Evolutionary conservation across 1,140 invertebrate genomes (phyloP).

Genomic region (Drosophila lini): DNA sequence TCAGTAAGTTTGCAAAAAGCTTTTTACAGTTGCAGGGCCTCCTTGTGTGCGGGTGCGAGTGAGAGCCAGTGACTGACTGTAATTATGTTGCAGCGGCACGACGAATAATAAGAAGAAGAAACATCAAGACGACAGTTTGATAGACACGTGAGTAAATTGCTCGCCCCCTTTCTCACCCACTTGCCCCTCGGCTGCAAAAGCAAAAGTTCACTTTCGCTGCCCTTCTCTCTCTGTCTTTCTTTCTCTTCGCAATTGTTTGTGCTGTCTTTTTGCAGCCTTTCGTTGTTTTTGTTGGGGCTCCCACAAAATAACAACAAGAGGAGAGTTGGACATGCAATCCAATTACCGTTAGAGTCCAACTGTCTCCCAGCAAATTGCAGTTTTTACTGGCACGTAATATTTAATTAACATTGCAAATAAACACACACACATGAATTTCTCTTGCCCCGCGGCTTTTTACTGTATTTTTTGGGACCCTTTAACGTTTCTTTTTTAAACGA

Average conservation of each 20-base stretch:
- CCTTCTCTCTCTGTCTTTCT: slow-evolving; percentile 25
- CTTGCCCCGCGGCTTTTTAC: slow-evolving; percentile 43
- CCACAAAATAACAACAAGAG: slow-evolving; percentile 59
- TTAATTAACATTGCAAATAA: slow-evolving; percentile 73
- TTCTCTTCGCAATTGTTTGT: slow-evolving; percentile 25
- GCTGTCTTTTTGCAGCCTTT: slow-evolving; percentile 10
- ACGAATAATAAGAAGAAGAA: slow-evolving; percentile 18
- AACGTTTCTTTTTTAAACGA: slow-evolving; percentile 69
- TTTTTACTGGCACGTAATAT: slow-evolving; percentile 74
- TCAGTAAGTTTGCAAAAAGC: slow-evolving; percentile 58
- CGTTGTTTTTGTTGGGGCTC: slow-evolving; percentile 35
- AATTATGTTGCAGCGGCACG: slow-evolving; percentile 66
- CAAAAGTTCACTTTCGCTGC: slow-evolving; percentile 79
- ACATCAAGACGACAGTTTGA: slow-evolving; percentile 50
- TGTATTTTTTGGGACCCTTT: slow-evolving; percentile 21
- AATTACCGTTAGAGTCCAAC: slow-evolving; percentile 71
- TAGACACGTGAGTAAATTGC: slow-evolving; percentile 79
- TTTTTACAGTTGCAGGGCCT: slow-evolving; percentile 56
- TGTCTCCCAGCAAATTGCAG: slow-evolving; percentile 65
- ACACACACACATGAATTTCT: slow-evolving; percentile 52
- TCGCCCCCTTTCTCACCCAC: slow-evolving; percentile 17
- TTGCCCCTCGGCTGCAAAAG: slow-evolving; percentile 48
- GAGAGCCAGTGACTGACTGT: slow-evolving; percentile 29
- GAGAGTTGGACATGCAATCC: slow-evolving; percentile 71
- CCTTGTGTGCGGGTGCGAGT: slow-evolving; percentile 28